Base-by-base conservation (phyloP, 2,113 vertebrate species). In the Lamprologus lemairii region DNA sequence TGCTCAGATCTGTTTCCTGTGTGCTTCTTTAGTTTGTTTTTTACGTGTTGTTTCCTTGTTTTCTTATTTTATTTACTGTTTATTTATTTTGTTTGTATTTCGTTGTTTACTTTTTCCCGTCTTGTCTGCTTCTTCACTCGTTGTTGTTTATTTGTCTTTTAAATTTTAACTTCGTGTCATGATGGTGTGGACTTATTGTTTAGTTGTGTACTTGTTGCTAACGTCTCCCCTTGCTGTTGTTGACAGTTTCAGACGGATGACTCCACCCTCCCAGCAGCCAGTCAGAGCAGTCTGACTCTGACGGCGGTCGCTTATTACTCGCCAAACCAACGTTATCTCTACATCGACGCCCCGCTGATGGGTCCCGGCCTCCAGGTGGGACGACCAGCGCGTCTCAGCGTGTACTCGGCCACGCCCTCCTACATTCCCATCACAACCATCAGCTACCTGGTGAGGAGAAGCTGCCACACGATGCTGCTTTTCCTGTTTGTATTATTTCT, bases 361-460 rank as follows among this genome's bases (percentile, higher is more conserved):
- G 92, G 93, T 21, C 90, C 83, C 9, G 16, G 81, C 10, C 88
- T 98, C 9, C 3, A 49, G 17, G 97, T 97, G 9, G 97, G 97
- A 5, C 83, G 91, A 4, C 83, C 89, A 5, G 42, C 96, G 42
- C 96, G 68, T 85, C 86, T 99, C 60, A 95, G 95, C 1, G 82
- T 99, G 21, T 96, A 97, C 49, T 97, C 97, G 6, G 88, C 42
- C 9, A 97, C 96, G 26, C 97, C 71, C 1, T 94, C 96, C 75
- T 95, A 96, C 87, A 71, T 97, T 60, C 96, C 96, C 71, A 93
- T 98, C 91, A 84, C 87, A n/a, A 90, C 94, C 49, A 97, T 98
- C 92, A 98, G 97, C 95, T 99, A 97, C 91, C 94, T 98, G 97
- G 98, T 99, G 94, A 96, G 96, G 83, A 55, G 10, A 51, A 5